Base-by-base conservation (phyloP, 1,140 invertebrate species). In the Mactra quadrangularis region DNA sequence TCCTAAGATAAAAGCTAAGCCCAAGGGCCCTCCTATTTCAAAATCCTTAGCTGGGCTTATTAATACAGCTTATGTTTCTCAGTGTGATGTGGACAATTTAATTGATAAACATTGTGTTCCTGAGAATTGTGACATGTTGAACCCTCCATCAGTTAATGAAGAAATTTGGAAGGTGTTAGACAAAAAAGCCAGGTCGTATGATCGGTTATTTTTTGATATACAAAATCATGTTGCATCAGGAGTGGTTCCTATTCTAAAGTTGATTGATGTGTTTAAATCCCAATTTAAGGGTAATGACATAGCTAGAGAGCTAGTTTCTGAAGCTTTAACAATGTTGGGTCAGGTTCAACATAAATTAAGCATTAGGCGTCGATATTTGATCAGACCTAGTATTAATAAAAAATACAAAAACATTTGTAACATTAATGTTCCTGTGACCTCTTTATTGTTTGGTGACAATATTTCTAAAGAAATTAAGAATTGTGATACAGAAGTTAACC, bases 381-480 rank as follows among this genome's bases (percentile, higher is more conserved):
- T n/a, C n/a, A n/a, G n/a, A n/a, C n/a, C n/a, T n/a, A n/a, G n/a
- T n/a, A n/a, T n/a, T n/a, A n/a, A n/a, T n/a, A n/a, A n/a, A n/a
- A n/a, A n/a, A n/a, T n/a, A n/a, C n/a, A n/a, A n/a, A n/a, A n/a
- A n/a, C n/a, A n/a, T n/a, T n/a, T n/a, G n/a, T n/a, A n/a, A n/a
- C n/a, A n/a, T n/a, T n/a, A 22, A 55, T 78, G 11, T 59, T 41
- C 72, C 72, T 13, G 31, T 75, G 1, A 27, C 72, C 11, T 29
- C 52, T 3, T 6, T 45, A 29, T 47, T 75, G 17, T 75, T 75
- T 75, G 72, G 72, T 25, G 72, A 75, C 47, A 55, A 75, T 60
- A 75, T 75, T 45, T 19, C n/a, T 3, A 75, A 60, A 47, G 72
- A 75, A 60, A 75, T 75, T 9, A 75, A 75, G 53, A 75, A 75